These are phyloP conservation scores for Cryptocephalus primarius DNA, from an alignment of 2,888 invertebrate species.

Conservation along the genomic window DNA sequence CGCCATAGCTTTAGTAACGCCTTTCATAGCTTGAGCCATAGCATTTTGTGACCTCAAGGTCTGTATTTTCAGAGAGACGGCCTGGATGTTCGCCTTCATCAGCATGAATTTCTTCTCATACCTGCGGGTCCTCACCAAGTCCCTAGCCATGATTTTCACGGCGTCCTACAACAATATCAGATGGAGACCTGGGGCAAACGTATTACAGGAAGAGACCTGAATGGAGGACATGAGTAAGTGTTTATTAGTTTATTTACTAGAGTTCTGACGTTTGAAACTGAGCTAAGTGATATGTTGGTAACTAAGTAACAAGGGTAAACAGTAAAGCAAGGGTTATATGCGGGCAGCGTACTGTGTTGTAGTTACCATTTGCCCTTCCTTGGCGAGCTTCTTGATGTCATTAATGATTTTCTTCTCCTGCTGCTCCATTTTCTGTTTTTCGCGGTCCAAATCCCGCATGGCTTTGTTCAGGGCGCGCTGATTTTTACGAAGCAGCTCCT, in stretches of 20 bases:
- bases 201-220: too few species aligned
- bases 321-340: too few species aligned
- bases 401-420: conserved; percentile 98
- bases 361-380: conserved; percentile 93
- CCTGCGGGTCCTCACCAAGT: conserved; percentile 88
- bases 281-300: too few species aligned
- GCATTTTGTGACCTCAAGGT: conserved; percentile 96
- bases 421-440: conserved; percentile 87
- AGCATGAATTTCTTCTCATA: conserved; percentile 98
- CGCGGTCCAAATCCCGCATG: conserved; percentile 93
- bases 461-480: conserved; percentile 96
- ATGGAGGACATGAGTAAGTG: too few species aligned
- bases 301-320: too few species aligned
- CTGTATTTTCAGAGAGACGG: conserved; percentile 93
- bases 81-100: conserved; percentile 99
- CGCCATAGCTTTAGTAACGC: conserved; percentile 96
- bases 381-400: conserved; percentile 98
- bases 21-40: conserved; percentile 99
- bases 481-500: conserved; percentile 97
- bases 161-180: conserved; percentile 63
- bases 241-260: too few species aligned
- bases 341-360: too few species aligned
- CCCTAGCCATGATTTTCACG: conserved; percentile 99
- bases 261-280: too few species aligned
- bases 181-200: too few species aligned